phyloP scores from a whole-genome alignment of 2,888 invertebrate species.

The Dicyrtoma fusca region DNA sequence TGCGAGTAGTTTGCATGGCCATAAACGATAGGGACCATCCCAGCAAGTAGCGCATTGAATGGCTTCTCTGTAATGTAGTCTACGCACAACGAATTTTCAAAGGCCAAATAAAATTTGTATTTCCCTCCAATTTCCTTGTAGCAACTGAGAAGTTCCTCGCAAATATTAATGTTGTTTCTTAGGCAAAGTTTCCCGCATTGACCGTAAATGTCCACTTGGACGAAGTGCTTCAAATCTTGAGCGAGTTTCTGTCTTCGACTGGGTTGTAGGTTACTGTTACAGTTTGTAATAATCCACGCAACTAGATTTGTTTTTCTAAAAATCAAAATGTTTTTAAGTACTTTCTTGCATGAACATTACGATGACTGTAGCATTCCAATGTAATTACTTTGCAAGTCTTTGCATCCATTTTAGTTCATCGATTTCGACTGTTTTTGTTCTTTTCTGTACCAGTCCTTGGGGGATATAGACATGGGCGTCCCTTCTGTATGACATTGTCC shows the following conservation, averaged over 20 bases:
- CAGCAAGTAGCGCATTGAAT: slow-evolving; percentile 39
- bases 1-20: slow-evolving; percentile 57
- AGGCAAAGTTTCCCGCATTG: slow-evolving; percentile 43
- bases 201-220: slow-evolving; percentile 53
- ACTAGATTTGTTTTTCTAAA: slow-evolving; percentile 40
- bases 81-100: slow-evolving; percentile 43
- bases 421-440: no score
- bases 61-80: slow-evolving; percentile 46
- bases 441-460: not conserved
- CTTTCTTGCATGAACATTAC: not conserved
- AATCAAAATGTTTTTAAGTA: no score
- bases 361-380: no score
- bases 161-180: not conserved
- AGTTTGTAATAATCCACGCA: slow-evolving; percentile 56
- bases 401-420: no score
- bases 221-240: slow-evolving; percentile 48
- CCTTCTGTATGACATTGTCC: slow-evolving; percentile 47
- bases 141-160: slow-evolving; percentile 46
- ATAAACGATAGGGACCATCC: slow-evolving; percentile 56
- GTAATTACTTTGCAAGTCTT: no score
- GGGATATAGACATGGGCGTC: slow-evolving; percentile 21
- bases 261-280: slow-evolving; percentile 50
- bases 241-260: slow-evolving; percentile 50
- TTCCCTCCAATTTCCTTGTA: slow-evolving; percentile 56
- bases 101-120: slow-evolving; percentile 42